Base-by-base conservation (phyloP, 64 coral and sea anemone genomes). In the Pachyseris speciosa region DNA sequence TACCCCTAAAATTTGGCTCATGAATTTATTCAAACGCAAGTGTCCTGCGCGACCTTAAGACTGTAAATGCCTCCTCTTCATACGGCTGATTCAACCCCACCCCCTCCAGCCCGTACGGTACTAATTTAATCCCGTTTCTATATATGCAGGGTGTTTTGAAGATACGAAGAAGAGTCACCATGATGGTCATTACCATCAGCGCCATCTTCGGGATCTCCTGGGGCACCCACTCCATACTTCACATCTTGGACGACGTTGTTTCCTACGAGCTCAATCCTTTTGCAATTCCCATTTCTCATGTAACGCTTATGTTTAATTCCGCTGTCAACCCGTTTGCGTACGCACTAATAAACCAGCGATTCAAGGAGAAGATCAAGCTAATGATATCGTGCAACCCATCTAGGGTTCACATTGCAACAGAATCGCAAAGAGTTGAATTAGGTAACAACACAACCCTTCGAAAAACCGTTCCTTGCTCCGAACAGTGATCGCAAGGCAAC, bases 151-250 rank as follows among this genome's bases (percentile, higher is more conserved):
- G 32, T 64, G 70, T 61, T 37, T 37, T 53, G 32, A 89, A 32
- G 10, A 22, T 59, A 33, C 86, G 86, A 4, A 89, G 67, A 40
- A 39, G 37, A n/a, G 74, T 59, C 37, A 89, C 87, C 19, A 47
- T 67, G 28, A 80, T 89, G 87, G 74, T 89, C 37, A 3, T 89
- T 2, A 66, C 30, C n/a, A 72, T 89, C 39, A 89, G 70, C 22
- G 45, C 44, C 13, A 58, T 89, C 12, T 89, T 75, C 39, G 67
- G n/a, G 22, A 32, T 75, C 13, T 77, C 33, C 0, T 89, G 72
- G 72, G 51, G 34, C 16, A 51, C 86, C 4, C 34, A 64, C 8
- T 47, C 57, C 29, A 57, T 90, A 33, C 75, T 64, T 34, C 25
- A 48, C 1, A 22, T 51, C 8, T 19, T 79, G 8, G 33, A 38